Conservation (phyloP, 2,797 vertebrate species). For the Microhierax caerulescens region DNA sequence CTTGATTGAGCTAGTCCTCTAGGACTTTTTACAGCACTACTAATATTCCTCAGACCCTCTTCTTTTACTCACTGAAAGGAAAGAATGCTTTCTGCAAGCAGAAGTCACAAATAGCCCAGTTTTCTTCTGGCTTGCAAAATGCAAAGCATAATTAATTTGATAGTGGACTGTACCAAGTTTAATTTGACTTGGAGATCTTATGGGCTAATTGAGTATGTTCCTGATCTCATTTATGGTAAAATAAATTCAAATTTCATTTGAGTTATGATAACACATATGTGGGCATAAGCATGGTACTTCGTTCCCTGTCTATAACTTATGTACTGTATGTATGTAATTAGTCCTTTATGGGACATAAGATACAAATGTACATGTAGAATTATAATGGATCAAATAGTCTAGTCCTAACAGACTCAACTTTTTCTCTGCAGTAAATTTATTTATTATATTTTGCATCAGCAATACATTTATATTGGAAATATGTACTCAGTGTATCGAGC, state of each 20-base stretch:
- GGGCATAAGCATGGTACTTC: background rate
- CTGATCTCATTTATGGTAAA: slow-evolving; percentile 24
- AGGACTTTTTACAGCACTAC: background rate
- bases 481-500: background rate
- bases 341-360: background rate
- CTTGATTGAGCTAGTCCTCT: background rate
- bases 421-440: background rate
- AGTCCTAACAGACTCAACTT: background rate
- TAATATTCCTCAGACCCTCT: background rate
- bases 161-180: background rate
- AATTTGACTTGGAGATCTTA: background rate
- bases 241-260: slow-evolving; percentile 48
- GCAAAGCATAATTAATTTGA: slow-evolving; percentile 34
- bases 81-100: slow-evolving; percentile 5
- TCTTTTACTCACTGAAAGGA: background rate
- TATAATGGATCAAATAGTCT: background rate
- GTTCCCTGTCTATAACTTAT: background rate
- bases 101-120: background rate
- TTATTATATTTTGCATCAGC: background rate
- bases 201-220: slow-evolving; percentile 8
- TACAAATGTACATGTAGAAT: background rate
- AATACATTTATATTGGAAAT: background rate
- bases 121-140: slow-evolving; percentile 23
- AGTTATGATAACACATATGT: background rate
- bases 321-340: background rate